These are phyloP conservation scores for Hipposideros armiger DNA, from an alignment of 2,113 vertebrate species.

Conservation along the genomic window DNA sequence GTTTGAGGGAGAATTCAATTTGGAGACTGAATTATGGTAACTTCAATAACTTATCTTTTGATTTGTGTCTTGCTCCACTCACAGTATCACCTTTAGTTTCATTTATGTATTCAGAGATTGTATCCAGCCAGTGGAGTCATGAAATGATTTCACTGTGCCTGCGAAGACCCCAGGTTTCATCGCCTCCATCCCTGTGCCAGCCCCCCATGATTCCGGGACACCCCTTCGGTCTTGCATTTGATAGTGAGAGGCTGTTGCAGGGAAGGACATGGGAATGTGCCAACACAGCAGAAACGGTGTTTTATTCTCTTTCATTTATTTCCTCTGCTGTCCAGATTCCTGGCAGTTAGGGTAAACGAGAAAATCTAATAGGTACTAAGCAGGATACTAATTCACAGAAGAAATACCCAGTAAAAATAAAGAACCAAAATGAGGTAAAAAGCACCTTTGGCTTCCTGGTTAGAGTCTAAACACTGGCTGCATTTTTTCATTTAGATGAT, in stretches of 20 bases:
- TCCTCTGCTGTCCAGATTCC: conserved; percentile 23
- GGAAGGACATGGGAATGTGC: not conserved
- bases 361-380: conserved; percentile 1
- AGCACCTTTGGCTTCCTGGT: not conserved
- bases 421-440: conserved; percentile 68
- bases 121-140: fast-evolving
- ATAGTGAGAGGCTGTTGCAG: not conserved
- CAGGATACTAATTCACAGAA: conserved; percentile 69
- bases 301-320: conserved; percentile 15
- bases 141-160: not conserved
- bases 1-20: not conserved
- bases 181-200: not conserved
- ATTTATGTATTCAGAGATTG: not conserved
- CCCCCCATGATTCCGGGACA: not conserved
- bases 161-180: fast-evolving
- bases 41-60: not conserved
- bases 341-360: not conserved
- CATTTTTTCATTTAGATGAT: conserved; percentile 80
- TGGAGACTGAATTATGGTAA: not conserved
- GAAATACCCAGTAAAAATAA: conserved; percentile 76
- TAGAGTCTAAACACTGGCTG: conserved; percentile 55
- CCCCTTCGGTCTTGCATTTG: not conserved
- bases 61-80: not conserved
- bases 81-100: not conserved
- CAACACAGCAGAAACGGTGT: not conserved